Conservation (phyloP, 2,888 invertebrate species). For the Tiphia femorata region DNA sequence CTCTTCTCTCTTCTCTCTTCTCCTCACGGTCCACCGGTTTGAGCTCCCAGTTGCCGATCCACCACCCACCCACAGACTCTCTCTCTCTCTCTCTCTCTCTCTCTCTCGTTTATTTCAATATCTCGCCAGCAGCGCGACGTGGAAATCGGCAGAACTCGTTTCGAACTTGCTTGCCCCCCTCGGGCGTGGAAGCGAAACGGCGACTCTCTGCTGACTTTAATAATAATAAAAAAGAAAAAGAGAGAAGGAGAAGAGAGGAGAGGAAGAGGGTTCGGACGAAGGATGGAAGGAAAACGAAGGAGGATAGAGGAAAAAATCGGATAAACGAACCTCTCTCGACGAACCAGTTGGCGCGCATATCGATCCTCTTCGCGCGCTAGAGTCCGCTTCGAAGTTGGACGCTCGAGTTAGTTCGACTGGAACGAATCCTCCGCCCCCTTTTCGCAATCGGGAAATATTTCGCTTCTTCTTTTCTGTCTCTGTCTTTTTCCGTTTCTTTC, state of each 20-base stretch:
- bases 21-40: too few species aligned
- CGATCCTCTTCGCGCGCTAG: too few species aligned
- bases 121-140: neutral
- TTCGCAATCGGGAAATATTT: too few species aligned
- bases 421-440: too few species aligned
- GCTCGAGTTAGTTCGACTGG: too few species aligned
- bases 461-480: constrained; percentile 44
- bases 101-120: constrained; percentile 40
- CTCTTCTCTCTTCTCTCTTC: constrained; percentile 12
- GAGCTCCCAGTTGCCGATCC: too few species aligned
- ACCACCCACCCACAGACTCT: too few species aligned
- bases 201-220: constrained; percentile 15
- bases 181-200: constrained; percentile 27
- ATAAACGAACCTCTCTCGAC: too few species aligned
- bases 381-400: too few species aligned
- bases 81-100: constrained; percentile 4
- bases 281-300: neutral
- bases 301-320: neutral
- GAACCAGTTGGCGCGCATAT: too few species aligned
- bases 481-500: too few species aligned
- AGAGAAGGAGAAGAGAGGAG: neutral
- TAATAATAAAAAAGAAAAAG: too few species aligned
- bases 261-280: neutral
- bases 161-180: constrained; percentile 24
- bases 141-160: constrained; percentile 37